Conservation (phyloP, 2,797 vertebrate genomes). For the Trachops cirrhosus region DNA sequence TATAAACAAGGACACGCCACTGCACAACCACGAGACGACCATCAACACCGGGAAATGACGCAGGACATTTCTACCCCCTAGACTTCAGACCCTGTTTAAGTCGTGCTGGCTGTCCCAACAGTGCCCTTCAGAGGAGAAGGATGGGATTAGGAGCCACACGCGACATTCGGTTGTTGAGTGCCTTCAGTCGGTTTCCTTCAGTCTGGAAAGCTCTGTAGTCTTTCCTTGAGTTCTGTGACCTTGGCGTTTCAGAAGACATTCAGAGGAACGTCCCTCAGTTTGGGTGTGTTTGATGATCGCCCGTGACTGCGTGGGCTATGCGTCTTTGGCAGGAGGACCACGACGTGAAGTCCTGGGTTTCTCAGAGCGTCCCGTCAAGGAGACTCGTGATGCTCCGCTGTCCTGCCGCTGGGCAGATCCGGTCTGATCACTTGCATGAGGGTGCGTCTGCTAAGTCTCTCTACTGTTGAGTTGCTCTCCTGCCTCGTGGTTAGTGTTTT, state of each 20-base stretch:
- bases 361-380: not conserved
- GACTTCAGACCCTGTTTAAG: not conserved
- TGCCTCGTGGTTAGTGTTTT: not conserved
- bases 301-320: not conserved
- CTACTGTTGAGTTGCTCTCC: not conserved
- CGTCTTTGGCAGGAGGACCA: not conserved
- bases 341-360: not conserved
- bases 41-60: not conserved
- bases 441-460: not conserved
- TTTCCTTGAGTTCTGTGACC: not conserved
- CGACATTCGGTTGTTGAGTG: too few relatives aligned
- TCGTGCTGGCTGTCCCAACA: not conserved
- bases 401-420: not conserved
- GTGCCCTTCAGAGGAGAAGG: not conserved
- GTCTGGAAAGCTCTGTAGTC: not conserved
- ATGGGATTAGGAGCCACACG: not conserved
- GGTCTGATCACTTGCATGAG: not conserved
- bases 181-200: not conserved
- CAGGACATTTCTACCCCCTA: fast-evolving
- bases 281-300: not conserved
- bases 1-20: not conserved
- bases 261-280: not conserved
- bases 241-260: not conserved
- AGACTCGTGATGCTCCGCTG: fast-evolving
- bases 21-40: fast-evolving